These are phyloP conservation scores for Acanthosepion esculentum DNA, from an alignment of 2,888 invertebrate genomes.

Conservation along the genomic window DNA sequence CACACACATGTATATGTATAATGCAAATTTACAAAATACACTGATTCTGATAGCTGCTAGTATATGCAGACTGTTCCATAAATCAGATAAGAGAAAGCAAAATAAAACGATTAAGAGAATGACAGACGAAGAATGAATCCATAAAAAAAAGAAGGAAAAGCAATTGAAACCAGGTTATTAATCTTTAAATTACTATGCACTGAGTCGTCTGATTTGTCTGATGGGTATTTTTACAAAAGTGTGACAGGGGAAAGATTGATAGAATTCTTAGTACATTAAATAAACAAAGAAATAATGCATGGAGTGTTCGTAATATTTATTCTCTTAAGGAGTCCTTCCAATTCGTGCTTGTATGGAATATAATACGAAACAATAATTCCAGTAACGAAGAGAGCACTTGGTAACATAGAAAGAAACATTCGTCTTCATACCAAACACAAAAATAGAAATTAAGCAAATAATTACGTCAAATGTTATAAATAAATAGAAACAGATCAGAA, in stretches of 20 bases:
- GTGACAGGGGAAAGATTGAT: constrained; percentile 2
- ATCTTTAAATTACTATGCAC: constrained; percentile 33
- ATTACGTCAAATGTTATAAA: not conserved
- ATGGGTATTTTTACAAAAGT: not conserved
- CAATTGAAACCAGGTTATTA: constrained; percentile 3
- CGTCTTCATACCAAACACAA: too few species aligned
- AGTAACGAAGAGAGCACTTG: not conserved
- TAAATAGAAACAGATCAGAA: not conserved
- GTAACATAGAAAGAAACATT: not conserved
- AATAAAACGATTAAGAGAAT: not conserved
- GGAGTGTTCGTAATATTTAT: not conserved
- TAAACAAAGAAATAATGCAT: not conserved
- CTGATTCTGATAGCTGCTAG: not conserved
- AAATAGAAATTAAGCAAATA: not conserved
- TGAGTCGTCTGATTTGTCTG: not conserved
- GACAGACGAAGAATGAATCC: not conserved
- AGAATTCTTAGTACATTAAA: not conserved
- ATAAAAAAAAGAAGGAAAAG: not conserved
- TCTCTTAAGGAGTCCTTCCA: not conserved
- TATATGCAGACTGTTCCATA: not conserved
- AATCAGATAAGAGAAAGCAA: not conserved
- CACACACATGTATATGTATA: too few species aligned
- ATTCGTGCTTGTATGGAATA: not conserved
- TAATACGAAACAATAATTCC: not conserved
- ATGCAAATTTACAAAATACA: not conserved